A percentile compares a stretch with the other conserved stretches of the same genome.
phyloP scores from a whole-genome alignment of 2,113 vertebrate species.

The human region DNA sequence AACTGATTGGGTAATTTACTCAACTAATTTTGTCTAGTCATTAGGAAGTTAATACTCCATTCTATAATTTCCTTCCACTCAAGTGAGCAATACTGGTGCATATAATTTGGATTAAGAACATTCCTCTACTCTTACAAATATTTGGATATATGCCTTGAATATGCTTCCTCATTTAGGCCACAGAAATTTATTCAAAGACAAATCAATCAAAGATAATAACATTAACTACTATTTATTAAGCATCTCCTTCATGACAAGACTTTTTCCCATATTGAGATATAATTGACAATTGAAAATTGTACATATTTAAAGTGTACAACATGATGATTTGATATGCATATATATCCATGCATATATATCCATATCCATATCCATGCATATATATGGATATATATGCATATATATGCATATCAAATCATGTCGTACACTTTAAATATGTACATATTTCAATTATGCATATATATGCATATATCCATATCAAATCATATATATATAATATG shows the following conservation, averaged over 20 bases:
- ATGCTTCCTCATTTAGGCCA: conserved; percentile 2
- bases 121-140: not conserved
- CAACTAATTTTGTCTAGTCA: conserved; percentile 14
- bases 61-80: conserved; percentile 47
- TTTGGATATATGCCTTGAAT: not conserved
- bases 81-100: conserved; percentile 11
- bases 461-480: too few species aligned
- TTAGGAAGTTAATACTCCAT: conserved; percentile 13
- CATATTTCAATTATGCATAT: too few species aligned
- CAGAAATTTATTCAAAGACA: conserved; percentile 20
- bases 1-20: conserved; percentile 7
- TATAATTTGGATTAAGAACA: not conserved
- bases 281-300: not conserved
- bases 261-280: not conserved
- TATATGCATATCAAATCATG: too few species aligned
- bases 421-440: too few species aligned
- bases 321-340: not conserved
- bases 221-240: not conserved
- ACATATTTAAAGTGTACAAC: not conserved
- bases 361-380: not conserved
- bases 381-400: too few species aligned
- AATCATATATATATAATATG: too few species aligned
- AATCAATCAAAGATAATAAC: not conserved
- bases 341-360: not conserved
- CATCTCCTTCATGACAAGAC: not conserved